Evolutionary conservation across 2,113 vertebrate species (phyloP).

Genomic region (Tautogolabrus adspersus): DNA sequence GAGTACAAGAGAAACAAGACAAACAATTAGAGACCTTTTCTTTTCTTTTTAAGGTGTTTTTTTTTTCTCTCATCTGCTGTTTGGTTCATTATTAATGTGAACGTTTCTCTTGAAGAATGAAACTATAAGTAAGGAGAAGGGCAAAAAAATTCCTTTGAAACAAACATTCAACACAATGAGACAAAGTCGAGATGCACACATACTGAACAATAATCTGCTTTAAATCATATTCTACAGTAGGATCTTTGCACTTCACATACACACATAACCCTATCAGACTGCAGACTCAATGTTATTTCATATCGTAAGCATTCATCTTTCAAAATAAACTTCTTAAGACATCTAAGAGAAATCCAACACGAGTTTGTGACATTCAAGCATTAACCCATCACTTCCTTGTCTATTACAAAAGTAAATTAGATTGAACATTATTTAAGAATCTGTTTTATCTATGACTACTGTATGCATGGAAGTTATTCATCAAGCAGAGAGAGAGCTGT

Average conservation of each 20-base stretch:
- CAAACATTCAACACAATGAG: not conserved
- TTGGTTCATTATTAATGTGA: not conserved
- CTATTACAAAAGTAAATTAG: not conserved
- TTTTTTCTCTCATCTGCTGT: not conserved
- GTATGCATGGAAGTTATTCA: conserved; percentile 2
- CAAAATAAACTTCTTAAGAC: conserved; percentile 1
- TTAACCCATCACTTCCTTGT: not conserved
- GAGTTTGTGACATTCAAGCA: not conserved
- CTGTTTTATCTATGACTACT: not conserved
- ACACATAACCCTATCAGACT: not conserved
- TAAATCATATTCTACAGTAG: conserved; percentile 22
- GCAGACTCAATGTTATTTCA: not conserved
- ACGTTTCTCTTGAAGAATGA: not conserved
- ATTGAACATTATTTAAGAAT: not conserved
- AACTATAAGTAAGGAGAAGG: not conserved
- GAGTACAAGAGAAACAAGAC: not conserved
- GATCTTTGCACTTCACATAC: not conserved
- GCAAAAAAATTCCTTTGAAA: not conserved
- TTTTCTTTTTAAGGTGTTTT: not conserved
- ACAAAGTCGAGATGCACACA: not conserved
- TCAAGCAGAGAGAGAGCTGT: conserved; percentile 38
- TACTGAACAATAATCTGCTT: not conserved
- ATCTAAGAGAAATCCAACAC: not conserved
- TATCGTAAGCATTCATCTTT: not conserved
- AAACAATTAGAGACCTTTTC: conserved; percentile 7